Percentiles rank a stretch among this genome's conserved stretches.
Evolutionary conservation across 2,113 vertebrate genomes (phyloP).

Genomic region (Glareola pratincola): DNA sequence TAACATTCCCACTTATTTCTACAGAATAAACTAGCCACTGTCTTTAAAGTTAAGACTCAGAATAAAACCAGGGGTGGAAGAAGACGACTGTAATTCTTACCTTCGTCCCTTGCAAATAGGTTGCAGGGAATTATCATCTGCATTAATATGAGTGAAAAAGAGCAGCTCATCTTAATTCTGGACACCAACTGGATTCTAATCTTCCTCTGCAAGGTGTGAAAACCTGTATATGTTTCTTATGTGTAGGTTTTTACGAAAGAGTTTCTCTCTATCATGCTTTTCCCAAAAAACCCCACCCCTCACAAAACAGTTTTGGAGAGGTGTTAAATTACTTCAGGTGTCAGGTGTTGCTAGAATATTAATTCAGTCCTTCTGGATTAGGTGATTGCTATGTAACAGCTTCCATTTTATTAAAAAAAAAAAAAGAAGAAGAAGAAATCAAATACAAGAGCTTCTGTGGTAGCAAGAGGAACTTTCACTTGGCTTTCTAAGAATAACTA

Average conservation of each 20-base stretch:
- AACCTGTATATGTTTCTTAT: not conserved
- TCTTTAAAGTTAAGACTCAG: constrained; percentile 58
- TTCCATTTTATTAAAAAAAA: not conserved
- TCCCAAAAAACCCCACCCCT: not conserved
- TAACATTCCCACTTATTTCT: constrained; percentile 71
- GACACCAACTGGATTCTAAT: not conserved
- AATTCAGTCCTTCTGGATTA: not conserved
- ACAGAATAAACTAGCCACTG: constrained; percentile 65
- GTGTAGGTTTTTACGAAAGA: not conserved
- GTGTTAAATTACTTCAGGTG: not conserved
- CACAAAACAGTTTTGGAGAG: not conserved
- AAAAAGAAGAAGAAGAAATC: not conserved
- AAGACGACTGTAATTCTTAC: not conserved
- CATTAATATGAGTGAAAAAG: not conserved
- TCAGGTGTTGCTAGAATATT: not conserved
- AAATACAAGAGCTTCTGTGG: not conserved
- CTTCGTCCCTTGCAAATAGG: not conserved
- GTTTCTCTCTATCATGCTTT: not conserved
- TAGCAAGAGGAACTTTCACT: not conserved
- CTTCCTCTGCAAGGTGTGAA: not conserved
- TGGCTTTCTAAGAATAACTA: not conserved
- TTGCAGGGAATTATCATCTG: not conserved
- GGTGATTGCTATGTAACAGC: not conserved
- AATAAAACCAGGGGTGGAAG: constrained; percentile 35
- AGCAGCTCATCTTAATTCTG: not conserved